Evolutionary conservation across 2,113 vertebrate species (phyloP), one percentile per base, ranked within the genome.

Genomic region (Scortum barcoo): DNA sequence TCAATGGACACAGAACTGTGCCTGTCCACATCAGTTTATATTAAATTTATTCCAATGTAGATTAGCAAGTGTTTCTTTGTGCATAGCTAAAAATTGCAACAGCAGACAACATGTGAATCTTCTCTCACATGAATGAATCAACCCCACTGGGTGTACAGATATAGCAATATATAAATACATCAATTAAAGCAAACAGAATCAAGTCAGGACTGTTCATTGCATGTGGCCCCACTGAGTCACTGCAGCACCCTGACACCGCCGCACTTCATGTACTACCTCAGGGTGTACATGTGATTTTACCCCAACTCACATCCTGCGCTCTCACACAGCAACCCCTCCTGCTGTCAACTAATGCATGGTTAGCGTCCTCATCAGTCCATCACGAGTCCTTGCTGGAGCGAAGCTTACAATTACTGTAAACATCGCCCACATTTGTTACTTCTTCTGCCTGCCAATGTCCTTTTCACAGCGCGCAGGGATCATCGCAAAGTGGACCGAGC

Each of bases 401-500:
- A 75, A 85, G 78, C 53, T 84, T 84, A 40, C 13, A 76, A 74
- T 83, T 69, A 73, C 51, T 54, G 71, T 58, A 81, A 86, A 85
- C 74, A 78, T 67, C 26, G 20, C 38, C 69, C 48, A 65, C 14
- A 33, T n/a, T n/a, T 62, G 26, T 66, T 38, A 10, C 33, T 28
- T 66, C 60, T 51, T 8, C 46, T 13, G 30, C 28, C 42, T 65
- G 42, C 20, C 33, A 30, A 38, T 7, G 11, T 78, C 54, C 17
- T 77, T 77, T 82, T 58, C 20, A 62, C 26, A 70, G 28, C 3
- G 8, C 19, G 44, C 36, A 71, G 72, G 28, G 22, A 76, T 77
- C 44, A 56, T 6, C 30, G 13, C 7, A 68, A 53, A 73, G 68
- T 40, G 42, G 56, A 72, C 66, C 66, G 28, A 40, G 36, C 69